Evolutionary conservation across 1,140 invertebrate species (phyloP), one percentile per base, ranked within the genome.

Genomic region (Maconellicoccus hirsutus): DNA sequence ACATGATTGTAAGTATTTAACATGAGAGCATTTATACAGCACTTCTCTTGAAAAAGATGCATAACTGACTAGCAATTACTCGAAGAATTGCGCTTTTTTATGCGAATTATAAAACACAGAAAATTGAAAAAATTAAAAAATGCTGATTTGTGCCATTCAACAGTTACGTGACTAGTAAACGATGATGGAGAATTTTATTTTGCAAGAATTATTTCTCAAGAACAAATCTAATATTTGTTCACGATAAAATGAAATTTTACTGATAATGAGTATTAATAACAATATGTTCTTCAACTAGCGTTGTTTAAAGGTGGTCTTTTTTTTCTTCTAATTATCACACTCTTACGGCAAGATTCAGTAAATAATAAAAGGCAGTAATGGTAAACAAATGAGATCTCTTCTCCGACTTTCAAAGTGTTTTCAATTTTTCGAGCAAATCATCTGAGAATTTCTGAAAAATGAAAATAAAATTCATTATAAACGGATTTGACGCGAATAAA

Each of bases 371-470:
- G 42, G 42, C 42, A 52, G 42, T 52, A 52, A 52, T 52, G 42
- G 42, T 52, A 52, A 52, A 52, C 42, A 16, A 52, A 52, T 52
- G 42, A 52, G 42, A 52, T 52, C 42, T 52, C 42, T 52, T 19
- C 16, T 52, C 42, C n/a, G 42, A 52, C n/a, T 52, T 52, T 52
- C 42, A 88, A 77, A 93, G 86, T 77, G 90, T 93, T 82, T 93
- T 93, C 78, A 90, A 91, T 80, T 90, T 89, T 80, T 92, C 90
- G 79, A 94, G 81, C 75, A 94, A 83, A 81, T 93, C 91, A 78
- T 90, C 89, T 77, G 93, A 92, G 80, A 94, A 94, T 87, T 90
- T 92, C 89, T 92, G 83, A 86, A 86, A 74, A 52, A 4, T 8
- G n/a, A 52, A 52, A 19, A 52, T 52, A 52, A 52, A 52, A 52